Evolutionary conservation across 2,797 vertebrate species (phyloP).

Genomic region (Lepilemur ruficaudatus): DNA sequence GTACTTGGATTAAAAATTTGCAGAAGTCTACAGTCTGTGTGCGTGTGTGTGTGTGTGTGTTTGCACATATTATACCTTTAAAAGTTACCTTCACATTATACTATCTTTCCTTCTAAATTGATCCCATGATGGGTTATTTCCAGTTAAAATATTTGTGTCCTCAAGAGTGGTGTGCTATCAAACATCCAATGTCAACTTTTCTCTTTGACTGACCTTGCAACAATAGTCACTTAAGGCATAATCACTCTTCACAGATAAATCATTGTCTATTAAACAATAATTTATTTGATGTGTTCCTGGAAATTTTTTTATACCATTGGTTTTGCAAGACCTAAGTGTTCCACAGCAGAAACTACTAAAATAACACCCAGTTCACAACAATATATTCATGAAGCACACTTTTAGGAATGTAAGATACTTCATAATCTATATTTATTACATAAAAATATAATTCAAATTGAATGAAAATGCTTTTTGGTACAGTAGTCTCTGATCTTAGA

Average conservation of each 20-base stretch:
- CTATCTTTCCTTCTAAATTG: neutral
- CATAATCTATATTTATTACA: neutral
- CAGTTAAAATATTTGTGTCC: neutral
- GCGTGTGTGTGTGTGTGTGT: neutral
- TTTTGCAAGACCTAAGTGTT: constrained; percentile 36
- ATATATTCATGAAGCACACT: neutral
- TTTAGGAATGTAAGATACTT: neutral
- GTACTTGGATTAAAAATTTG: constrained; percentile 42
- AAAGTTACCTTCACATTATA: neutral
- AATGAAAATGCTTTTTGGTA: constrained; percentile 28
- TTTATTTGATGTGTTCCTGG: neutral
- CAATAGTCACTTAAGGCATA: constrained; percentile 6
- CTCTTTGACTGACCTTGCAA: constrained; percentile 10
- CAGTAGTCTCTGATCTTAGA: neutral
- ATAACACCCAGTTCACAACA: constrained; percentile 1
- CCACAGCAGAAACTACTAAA: constrained; percentile 10
- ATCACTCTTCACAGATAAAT: constrained; percentile 33
- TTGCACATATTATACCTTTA: constrained; percentile 34
- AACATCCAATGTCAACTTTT: neutral
- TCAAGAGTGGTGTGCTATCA: neutral
- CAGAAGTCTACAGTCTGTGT: neutral
- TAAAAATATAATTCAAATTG: constrained; percentile 4
- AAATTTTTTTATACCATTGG: neutral
- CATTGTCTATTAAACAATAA: constrained; percentile 19
- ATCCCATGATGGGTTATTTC: neutral